phyloP scores from a whole-genome alignment of 2,888 invertebrate species.

The Germaria angustata region DNA sequence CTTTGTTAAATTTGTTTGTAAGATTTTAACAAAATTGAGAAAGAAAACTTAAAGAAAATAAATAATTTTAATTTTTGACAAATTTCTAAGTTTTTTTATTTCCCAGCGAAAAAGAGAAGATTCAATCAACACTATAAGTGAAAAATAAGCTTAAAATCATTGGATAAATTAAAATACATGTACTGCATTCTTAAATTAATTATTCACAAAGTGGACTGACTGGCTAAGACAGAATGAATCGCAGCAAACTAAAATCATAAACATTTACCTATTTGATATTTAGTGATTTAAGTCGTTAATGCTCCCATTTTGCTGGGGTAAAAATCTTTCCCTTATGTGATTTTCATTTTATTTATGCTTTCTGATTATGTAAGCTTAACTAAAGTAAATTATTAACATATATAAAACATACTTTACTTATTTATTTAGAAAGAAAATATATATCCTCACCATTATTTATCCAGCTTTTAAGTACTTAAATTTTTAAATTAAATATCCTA shows the following conservation, averaged over 20 bases:
- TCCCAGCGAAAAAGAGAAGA: not conserved
- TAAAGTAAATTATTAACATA: not conserved
- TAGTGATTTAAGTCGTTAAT: not conserved
- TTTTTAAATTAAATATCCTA: not conserved
- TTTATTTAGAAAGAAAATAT: not conserved
- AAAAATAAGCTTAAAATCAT: not conserved
- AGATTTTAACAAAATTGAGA: conserved; percentile 53
- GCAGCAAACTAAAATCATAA: no score
- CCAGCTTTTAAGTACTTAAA: not conserved
- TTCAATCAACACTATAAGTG: no score
- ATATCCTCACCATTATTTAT: not conserved
- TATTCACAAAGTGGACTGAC: no score
- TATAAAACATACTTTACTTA: not conserved
- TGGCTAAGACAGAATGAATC: no score
- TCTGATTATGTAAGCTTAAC: not conserved
- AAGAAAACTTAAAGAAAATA: conserved; percentile 26
- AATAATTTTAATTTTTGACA: conserved; percentile 39
- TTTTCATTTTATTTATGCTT: not conserved
- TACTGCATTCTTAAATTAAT: not conserved
- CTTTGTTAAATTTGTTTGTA: conserved; percentile 71
- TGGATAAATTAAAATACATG: not conserved
- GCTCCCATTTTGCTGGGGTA: not conserved
- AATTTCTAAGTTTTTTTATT: conserved; percentile 7
- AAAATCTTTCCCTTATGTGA: not conserved
- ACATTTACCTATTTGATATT: not conserved